Conservation (phyloP, 2,113 vertebrate species). For the Myrmophylax atrothorax region DNA sequence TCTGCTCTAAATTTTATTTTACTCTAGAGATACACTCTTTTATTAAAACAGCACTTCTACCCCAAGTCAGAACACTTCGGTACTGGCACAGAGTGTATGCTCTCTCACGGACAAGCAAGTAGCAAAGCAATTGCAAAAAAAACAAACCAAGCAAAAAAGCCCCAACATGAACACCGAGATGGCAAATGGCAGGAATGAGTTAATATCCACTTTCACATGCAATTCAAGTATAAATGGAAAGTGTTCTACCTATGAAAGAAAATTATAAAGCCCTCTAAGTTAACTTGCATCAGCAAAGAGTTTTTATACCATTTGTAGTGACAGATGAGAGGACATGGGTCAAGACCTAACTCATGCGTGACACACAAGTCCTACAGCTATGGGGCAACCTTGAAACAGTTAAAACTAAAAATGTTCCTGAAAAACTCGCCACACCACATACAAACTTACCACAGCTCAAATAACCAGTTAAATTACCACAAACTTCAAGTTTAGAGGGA, state of each 20-base stretch:
- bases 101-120: accelerated
- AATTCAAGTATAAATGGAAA: not conserved
- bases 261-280: not conserved
- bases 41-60: not conserved
- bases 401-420: not conserved
- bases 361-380: accelerated
- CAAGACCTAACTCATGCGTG: accelerated
- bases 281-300: not conserved
- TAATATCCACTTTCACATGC: not conserved
- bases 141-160: not conserved
- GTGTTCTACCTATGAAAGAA: accelerated
- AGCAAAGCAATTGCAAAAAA: not conserved
- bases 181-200: accelerated
- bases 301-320: accelerated
- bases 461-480: not conserved
- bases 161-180: too few species aligned
- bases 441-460: not conserved
- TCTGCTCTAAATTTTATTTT: accelerated
- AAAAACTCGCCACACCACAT: not conserved
- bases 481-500: not conserved
- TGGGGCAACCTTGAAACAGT: not conserved
- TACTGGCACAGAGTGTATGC: accelerated
- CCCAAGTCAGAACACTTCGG: accelerated
- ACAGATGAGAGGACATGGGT: accelerated
- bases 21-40: accelerated